Base-by-base conservation (phyloP, 2,113 vertebrate species). In the Cavia porcellus region DNA sequence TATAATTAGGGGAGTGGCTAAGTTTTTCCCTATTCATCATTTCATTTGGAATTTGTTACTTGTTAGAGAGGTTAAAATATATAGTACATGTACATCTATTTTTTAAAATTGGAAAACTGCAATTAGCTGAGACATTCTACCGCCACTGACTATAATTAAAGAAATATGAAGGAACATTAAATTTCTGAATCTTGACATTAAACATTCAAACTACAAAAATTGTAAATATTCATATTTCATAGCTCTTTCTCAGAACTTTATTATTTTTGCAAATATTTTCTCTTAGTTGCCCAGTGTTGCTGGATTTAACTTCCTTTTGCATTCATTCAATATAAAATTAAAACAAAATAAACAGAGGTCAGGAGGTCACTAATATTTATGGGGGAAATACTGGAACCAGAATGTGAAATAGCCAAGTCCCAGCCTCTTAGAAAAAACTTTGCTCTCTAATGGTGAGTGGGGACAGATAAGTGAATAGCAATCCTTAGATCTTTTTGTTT, bases 41-140 rank as follows among this genome's bases (percentile, higher is more conserved):
- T 96, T 94, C 72, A 85, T 70, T 80, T 95, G 57, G 25, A 32
- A 32, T 89, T 97, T 90, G 42, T 42, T 89, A 95, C 47, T 97
- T 95, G 25, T 89, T 96, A 94, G 97, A 94, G 12, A 90, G 59
- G n/a, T 66, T 92, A 83, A 59, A 85, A 79, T 74, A n/a, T 74
- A 52, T 47, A 90, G n/a, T 84, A 66, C 7, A 32, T 42, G 3
- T 85, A 70, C 4, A 42, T 64, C 10, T 12, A 94, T 45, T 96
- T 97, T 96, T 70, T 12, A 68, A 90, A 96, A 94, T 12, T 12
- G 81, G 62, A 83, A 96, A 90, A 81, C 52, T 77, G 77, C 70
- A 95, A 47, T 91, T 80, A 80, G 24, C 82, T 77, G 79, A 94
- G n/a, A 17, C 50, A 87, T 89, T 86, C 59, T 45, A 86, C 17